Evolutionary conservation across 2,797 vertebrate species (phyloP).

Genomic region (Bryconaethiops microstoma): DNA sequence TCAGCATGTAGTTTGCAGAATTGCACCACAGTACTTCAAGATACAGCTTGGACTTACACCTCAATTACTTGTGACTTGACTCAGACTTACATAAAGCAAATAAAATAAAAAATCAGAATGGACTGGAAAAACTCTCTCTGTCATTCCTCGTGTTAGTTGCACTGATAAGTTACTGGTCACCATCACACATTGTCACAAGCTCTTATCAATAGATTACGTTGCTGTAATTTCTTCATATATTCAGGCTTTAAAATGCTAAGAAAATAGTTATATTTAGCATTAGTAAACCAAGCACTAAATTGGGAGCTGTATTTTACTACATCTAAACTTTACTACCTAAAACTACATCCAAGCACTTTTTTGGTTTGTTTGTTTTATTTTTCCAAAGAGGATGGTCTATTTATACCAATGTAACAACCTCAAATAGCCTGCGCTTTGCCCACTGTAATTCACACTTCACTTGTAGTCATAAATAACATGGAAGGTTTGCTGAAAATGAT

Average conservation of each 20-base stretch:
- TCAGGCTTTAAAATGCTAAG: neutral
- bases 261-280: neutral
- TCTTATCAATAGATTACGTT: neutral
- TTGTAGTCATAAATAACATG: constrained; percentile 46
- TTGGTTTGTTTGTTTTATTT: no score
- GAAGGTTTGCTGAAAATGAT: constrained; percentile 31
- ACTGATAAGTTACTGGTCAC: neutral
- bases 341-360: neutral
- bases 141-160: constrained; percentile 43
- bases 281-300: neutral
- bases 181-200: neutral
- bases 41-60: no score
- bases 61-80: no score
- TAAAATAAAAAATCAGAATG: no score
- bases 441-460: constrained; percentile 34
- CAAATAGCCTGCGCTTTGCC: constrained; percentile 17
- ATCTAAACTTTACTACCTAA: neutral
- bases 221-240: neutral
- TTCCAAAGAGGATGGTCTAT: neutral
- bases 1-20: no score
- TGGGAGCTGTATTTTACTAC: neutral
- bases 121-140: neutral
- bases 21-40: no score
- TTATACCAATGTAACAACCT: constrained; percentile 15
- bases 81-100: no score